Evolutionary conservation across 2,888 invertebrate genomes (phyloP), one percentile per base, ranked within the genome.

Genomic region (Hirtodrosophila histrioides): DNA sequence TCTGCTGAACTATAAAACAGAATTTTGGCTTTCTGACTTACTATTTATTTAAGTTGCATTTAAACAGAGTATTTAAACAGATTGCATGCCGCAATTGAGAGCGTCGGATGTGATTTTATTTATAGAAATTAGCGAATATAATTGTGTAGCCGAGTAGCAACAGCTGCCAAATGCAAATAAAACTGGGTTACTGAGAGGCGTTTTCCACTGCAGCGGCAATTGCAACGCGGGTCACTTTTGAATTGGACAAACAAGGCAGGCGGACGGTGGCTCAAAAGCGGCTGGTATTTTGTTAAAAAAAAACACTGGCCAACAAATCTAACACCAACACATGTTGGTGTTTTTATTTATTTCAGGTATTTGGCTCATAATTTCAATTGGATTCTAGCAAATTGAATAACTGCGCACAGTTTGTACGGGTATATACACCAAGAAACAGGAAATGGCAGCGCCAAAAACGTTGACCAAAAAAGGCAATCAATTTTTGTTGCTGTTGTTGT

Each of bases 391-490:
- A 67, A 75, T 82, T 77, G 64, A 73, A 58, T 64, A 62, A 62
- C 50, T 56, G 58, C 49, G 57, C 60, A 45, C 51, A 62, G 37
- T 40, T 60, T 67, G 51, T 27, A 27, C 17, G 17, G 17, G 27
- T 43, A 54, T 40, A 51, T 71, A 71, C 51, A 62, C 7, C 43
- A 49, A 78, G 62, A 69, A 80, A 78, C 74, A 75, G 75, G 74
- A 69, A 75, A 75, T 70, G 63, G 69, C 49, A 73, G 74, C 60
- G 55, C 70, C 73, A 71, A 75, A 74, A 64, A 37, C 37, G 75
- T 66, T 86, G 82, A 67, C 86, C 86, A 75, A 80, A 86, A 80
- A 82, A 83, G 82, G 82, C 86, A 71, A 85, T 60, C 65, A 61
- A 51, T 64, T 57, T 27, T 27, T 27, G 27, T 27, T 27, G 4